Evolutionary conservation across 2,888 invertebrate species (phyloP), one percentile per base, ranked within the genome.

Genomic region (Mesoligia furuncula): DNA sequence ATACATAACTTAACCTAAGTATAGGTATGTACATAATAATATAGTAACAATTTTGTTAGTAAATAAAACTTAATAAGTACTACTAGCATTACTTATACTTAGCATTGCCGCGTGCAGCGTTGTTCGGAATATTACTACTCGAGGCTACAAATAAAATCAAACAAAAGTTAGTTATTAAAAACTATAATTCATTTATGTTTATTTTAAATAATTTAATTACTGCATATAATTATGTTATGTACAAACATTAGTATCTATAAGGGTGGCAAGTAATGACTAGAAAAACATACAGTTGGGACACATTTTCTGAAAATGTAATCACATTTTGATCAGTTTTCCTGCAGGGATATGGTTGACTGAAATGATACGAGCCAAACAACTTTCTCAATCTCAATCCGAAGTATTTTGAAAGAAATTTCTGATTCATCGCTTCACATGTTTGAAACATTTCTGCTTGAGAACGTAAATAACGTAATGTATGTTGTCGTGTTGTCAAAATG

Each of bases 121-220:
- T n/a, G n/a, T n/a, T n/a, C n/a, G n/a, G n/a, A n/a, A n/a, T n/a
- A n/a, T n/a, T n/a, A n/a, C n/a, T n/a, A n/a, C 9, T 11, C 6
- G 45, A 51, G 51, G 51, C 20, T 9, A 24, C 24, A 54, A 24
- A 54, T 54, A 54, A 54, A 54, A 54, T n/a, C 8, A 84, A 51
- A 36, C 39, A 59, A 72, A 45, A 15, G 6, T 39, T n/a, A 48
- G 9, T 39, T 79, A 74, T 77, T 79, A 39, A 77, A 84, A 86
- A 86, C 83, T 75, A 80, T 80, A 77, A 57, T 80, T 75, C 79
- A 79, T 81, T 84, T 65, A 77, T 75, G 70, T 84, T 72, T 78
- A 82, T 74, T 75, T 75, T 75, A 73, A 64, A 83, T 64, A 27
- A 75, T 70, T 78, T 66, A 71, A 69, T 77, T 68, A 76, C n/a